Percentiles rank a stretch among this genome's conserved stretches.
Conservation (phyloP, 1,140 invertebrate species). For the Drosophila ironensis region DNA sequence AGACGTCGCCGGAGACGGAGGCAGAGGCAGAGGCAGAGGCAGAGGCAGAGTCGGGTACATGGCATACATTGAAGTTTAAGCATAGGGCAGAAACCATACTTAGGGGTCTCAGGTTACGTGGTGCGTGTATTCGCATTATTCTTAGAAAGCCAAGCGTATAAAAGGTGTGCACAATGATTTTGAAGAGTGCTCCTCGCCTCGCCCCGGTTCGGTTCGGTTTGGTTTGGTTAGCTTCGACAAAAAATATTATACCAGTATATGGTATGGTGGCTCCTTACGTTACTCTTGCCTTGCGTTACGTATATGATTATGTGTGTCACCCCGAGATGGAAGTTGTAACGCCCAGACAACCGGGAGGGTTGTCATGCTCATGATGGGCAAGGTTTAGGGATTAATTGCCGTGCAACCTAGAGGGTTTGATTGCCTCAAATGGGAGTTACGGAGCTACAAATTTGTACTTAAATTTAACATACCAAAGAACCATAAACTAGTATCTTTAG, state of each 20-base stretch:
- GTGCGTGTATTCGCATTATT: slow-evolving; percentile 77
- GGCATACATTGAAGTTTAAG: slow-evolving; percentile 77
- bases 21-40: neutral
- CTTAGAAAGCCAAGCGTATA: slow-evolving; percentile 78
- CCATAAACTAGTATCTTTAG: no score
- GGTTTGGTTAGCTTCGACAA: neutral
- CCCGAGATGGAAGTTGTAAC: neutral
- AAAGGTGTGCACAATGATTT: slow-evolving; percentile 78
- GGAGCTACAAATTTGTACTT: no score
- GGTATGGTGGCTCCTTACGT: neutral
- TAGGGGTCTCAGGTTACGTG: slow-evolving; percentile 73
- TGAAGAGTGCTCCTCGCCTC: no score
- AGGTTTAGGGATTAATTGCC: no score
- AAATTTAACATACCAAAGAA: no score
- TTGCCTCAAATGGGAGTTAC: no score
- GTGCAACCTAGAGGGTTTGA: no score
- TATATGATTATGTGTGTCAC: neutral
- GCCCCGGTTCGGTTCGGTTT: slow-evolving; percentile 1
- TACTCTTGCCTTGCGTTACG: neutral
- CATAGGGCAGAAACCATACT: slow-evolving; percentile 79
- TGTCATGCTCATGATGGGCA: no score
- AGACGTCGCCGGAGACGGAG: neutral
- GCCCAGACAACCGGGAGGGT: no score
- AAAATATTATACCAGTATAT: no score
- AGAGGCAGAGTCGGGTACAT: slow-evolving; percentile 29